A percentile compares a stretch with the other conserved stretches of the same genome.
phyloP scores from a whole-genome alignment of 23 tunicate species.

The Pegea sp. region DNA sequence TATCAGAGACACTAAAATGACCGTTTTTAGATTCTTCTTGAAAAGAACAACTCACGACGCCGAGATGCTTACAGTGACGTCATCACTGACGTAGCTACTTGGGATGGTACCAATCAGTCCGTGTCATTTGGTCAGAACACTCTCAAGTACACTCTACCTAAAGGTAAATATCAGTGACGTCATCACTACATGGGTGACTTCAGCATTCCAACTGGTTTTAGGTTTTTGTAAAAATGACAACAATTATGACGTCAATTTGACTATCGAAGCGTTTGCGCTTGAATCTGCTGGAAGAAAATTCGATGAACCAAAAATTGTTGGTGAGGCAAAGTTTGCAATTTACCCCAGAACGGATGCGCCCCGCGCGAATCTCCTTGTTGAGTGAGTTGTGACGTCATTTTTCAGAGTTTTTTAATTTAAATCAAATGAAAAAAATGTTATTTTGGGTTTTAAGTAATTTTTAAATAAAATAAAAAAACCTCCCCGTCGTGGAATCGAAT shows the following conservation, averaged over 20 bases:
- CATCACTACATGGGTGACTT: not conserved
- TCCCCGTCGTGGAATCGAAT: too few species aligned
- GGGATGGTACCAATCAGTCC: constrained; percentile 20
- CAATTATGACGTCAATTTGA: constrained; percentile 54
- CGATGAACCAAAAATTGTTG: constrained; percentile 13
- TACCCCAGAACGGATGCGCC: constrained; percentile 73
- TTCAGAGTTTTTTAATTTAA: too few species aligned
- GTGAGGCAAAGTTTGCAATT: constrained; percentile 67
- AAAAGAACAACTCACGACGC: constrained; percentile 26
- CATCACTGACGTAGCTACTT: constrained; percentile 21
- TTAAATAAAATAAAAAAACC: too few species aligned
- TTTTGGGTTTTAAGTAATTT: too few species aligned
- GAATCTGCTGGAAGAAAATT: not conserved
- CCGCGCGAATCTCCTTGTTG: constrained; percentile 38
- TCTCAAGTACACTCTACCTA: constrained; percentile 30
- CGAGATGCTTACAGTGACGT: not conserved
- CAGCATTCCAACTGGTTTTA: not conserved
- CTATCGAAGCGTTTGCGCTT: constrained; percentile 30
- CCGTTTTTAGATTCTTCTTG: constrained; percentile 19
- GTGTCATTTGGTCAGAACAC: constrained; percentile 9
- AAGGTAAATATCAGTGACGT: constrained; percentile 18
- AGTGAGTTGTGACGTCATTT: too few species aligned
- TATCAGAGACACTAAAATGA: not conserved
- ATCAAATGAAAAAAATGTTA: too few species aligned
- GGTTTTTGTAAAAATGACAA: constrained; percentile 69